A percentile compares a stretch with the other conserved stretches of the same genome.
Evolutionary conservation across 2,797 vertebrate species (phyloP).

Genomic region (Eurystomus glaucurus): DNA sequence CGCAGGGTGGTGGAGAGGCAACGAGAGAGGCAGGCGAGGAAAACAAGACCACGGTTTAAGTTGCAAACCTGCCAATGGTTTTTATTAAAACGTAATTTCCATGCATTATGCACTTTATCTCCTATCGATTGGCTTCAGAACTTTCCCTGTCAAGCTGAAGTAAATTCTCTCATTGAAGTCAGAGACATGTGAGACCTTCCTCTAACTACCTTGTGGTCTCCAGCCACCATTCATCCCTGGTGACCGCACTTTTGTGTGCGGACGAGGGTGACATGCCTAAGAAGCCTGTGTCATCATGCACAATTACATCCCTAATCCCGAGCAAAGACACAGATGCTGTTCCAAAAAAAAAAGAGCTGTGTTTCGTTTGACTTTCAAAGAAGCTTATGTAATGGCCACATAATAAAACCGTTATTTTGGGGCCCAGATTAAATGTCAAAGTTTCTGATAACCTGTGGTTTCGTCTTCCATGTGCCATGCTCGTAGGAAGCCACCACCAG

Average conservation of each 20-base stretch:
- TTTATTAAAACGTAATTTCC: slow-evolving; percentile 31
- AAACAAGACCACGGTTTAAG: background rate
- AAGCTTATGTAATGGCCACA: slow-evolving; percentile 80
- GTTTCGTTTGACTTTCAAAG: slow-evolving; percentile 89
- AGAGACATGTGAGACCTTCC: background rate
- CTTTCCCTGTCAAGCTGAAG: slow-evolving; percentile 16
- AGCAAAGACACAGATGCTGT: slow-evolving; percentile 85
- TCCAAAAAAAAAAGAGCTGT: background rate
- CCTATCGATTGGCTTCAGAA: slow-evolving; percentile 18
- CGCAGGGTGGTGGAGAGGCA: background rate
- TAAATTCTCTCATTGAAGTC: background rate
- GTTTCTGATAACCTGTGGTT: background rate
- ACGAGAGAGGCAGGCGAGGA: rapidly evolving
- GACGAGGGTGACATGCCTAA: slow-evolving; percentile 16
- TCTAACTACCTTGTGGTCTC: background rate
- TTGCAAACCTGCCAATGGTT: background rate
- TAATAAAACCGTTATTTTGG: background rate
- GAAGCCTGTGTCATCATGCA: slow-evolving; percentile 31
- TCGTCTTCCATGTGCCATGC: background rate
- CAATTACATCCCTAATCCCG: slow-evolving; percentile 74
- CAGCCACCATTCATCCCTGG: background rate
- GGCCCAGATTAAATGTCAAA: background rate
- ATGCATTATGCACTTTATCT: background rate
- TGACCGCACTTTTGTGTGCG: background rate
- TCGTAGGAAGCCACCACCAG: background rate